Evolutionary conservation across 1,140 invertebrate genomes (phyloP).

Genomic region (Ruditapes philippinarum): DNA sequence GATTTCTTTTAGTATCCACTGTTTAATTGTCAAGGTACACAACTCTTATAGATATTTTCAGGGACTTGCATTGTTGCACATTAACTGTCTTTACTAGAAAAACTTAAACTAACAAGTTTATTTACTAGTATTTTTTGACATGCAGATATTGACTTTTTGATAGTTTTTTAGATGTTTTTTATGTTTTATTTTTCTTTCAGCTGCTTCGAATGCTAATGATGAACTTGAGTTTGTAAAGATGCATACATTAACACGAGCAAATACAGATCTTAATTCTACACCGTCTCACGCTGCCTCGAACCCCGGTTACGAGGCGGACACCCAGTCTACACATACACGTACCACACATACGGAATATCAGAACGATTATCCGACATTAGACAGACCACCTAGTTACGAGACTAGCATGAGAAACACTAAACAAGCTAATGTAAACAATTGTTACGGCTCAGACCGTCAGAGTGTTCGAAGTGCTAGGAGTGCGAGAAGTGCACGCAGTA

Average conservation of each 20-base stretch:
- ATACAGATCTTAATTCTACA: conserved; percentile 7
- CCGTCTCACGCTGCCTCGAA: conserved; percentile 43
- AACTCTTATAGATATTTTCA: no score
- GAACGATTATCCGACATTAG: conserved; percentile 70
- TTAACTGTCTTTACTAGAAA: no score
- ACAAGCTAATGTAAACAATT: conserved; percentile 69
- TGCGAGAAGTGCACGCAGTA: conserved; percentile 74
- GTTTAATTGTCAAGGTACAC: no score
- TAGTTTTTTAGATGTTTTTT: no score
- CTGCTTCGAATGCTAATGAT: conserved; percentile 84
- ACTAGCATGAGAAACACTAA: conserved; percentile 80
- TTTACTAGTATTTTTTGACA: no score
- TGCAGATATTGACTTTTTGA: no score
- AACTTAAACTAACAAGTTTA: no score
- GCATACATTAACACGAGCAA: conserved; percentile 74
- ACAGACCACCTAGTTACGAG: conserved; percentile 82
- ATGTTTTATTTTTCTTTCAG: conserved; percentile 50
- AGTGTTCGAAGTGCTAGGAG: conserved; percentile 82
- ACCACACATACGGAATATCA: conserved; percentile 44
- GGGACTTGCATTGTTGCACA: no score
- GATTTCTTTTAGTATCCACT: no score
- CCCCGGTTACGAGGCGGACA: conserved; percentile 37
- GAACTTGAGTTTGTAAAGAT: conserved; percentile 86
- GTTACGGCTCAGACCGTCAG: conserved; percentile 79
- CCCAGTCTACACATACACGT: conserved; percentile 50